A percentile compares a stretch with the other conserved stretches of the same genome.
These are phyloP conservation scores for Molorchus minor DNA, from an alignment of 2,888 invertebrate species.

Conservation along the genomic window DNA sequence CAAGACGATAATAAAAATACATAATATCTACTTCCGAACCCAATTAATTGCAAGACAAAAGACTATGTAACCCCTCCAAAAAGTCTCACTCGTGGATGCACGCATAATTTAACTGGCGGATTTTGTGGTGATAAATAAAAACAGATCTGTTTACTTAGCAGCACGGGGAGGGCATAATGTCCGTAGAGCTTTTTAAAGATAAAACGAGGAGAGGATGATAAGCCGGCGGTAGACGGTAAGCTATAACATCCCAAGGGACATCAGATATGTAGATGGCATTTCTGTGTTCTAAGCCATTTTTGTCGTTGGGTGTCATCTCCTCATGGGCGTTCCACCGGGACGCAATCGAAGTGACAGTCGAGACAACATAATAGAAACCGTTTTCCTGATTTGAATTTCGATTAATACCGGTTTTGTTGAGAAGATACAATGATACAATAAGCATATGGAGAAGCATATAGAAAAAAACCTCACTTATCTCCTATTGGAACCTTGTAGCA, in stretches of 20 bases:
- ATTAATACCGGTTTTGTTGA: no score
- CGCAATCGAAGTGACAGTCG: no score
- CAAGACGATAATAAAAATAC: no score
- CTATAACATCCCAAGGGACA: constrained; percentile 55
- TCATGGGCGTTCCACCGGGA: constrained; percentile 6
- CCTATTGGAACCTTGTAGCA: no score
- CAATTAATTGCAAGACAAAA: neutral
- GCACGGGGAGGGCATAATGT: constrained; percentile 22
- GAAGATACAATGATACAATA: no score
- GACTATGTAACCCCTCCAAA: constrained; percentile 6
- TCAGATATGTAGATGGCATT: constrained; percentile 62
- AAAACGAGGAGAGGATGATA: constrained; percentile 32
- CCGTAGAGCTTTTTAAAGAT: constrained; percentile 25
- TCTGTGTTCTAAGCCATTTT: constrained; percentile 53
- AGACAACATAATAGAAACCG: constrained; percentile 1
- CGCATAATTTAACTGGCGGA: constrained; percentile 36
- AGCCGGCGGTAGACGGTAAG: constrained; percentile 22
- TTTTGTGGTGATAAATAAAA: constrained; percentile 33
- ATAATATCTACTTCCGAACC: neutral
- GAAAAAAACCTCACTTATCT: no score
- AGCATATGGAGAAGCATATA: no score
- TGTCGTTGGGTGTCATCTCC: constrained; percentile 25
- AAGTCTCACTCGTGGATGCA: constrained; percentile 12
- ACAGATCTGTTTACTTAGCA: constrained; percentile 32
- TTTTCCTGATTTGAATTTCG: neutral